A percentile compares a stretch with the other conserved stretches of the same genome.
Conservation (phyloP, 2,113 vertebrate species). For the Halcyon senegalensis region DNA sequence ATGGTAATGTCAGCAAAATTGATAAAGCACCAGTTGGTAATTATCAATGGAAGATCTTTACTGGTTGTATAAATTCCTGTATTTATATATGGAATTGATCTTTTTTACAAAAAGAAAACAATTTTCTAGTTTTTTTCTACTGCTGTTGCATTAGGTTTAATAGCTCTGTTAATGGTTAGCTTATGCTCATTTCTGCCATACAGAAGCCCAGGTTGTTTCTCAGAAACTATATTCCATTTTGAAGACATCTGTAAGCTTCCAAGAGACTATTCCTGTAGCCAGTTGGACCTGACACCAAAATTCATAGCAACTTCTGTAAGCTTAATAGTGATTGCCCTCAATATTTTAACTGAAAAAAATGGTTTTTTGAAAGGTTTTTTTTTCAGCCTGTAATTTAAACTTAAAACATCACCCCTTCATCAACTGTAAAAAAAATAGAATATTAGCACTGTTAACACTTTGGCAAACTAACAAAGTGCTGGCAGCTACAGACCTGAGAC, state of each 20-base stretch:
- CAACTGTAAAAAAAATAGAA: not conserved
- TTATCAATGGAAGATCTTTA: slow-evolving; percentile 22
- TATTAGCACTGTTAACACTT: not conserved
- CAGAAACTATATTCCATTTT: not conserved
- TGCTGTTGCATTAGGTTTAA: slow-evolving; percentile 53
- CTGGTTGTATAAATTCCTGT: slow-evolving; percentile 56
- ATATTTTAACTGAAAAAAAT: not conserved
- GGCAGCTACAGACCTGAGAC: not conserved
- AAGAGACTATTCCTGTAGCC: not conserved
- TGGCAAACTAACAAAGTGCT: not conserved
- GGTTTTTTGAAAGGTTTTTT: not conserved
- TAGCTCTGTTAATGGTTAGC: slow-evolving; percentile 54
- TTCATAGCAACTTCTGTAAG: not conserved
- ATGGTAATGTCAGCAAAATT: not conserved
- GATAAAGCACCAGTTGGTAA: slow-evolving; percentile 38
- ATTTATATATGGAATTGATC: slow-evolving; percentile 52
- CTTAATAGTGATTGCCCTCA: not conserved
- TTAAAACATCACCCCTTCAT: not conserved
- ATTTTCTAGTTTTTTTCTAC: slow-evolving; percentile 61
- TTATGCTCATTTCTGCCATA: slow-evolving; percentile 72
- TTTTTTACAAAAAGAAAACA: slow-evolving; percentile 53
- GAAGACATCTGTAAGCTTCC: not conserved
- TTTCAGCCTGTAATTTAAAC: not conserved
- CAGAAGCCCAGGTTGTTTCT: slow-evolving; percentile 55
- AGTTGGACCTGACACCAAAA: not conserved